Evolutionary conservation across 2,888 invertebrate genomes (phyloP), one percentile per base, ranked within the genome.

Genomic region (Drosophila subsilvestris): DNA sequence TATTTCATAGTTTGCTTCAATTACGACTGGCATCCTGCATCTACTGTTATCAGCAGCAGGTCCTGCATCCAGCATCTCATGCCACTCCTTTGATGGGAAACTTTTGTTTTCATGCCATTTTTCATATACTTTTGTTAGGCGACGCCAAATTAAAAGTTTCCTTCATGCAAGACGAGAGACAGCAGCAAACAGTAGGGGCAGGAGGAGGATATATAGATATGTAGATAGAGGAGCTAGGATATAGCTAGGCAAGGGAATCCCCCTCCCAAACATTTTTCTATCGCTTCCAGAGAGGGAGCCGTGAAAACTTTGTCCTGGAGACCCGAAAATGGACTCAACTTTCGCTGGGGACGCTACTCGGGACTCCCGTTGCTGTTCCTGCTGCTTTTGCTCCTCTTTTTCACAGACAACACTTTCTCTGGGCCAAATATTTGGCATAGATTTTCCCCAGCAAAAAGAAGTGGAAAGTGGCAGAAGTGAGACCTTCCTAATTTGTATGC

Each of bases 401-500:
- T 22, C 32, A 54, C 71, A 72, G 67, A 69, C 86, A 83, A 83
- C 88, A 88, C 88, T 83, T 86, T 80, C 83, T 62, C 78, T 59
- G 72, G 63, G 29, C 37, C 62, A 88, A 83, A 83, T 88, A 83
- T 86, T 86, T 83, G 73, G 69, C 69, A 83, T 83, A 75, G 60
- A 80, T 77, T 69, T 53, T 22, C 65, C 47, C 20, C 4, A 29
- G 29, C n/a, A 9, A 8, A 27, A 43, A 14, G 18, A 18, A 14
- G 6, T 1, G 29, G 37, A 29, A 42, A 48, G 20, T 54, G 27
- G 18, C 60, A 45, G 60, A 29, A 37, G 17, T 27, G 50, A 69
- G 59, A 63, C 59, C 74, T 79, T 75, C 82, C 88, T 81, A 86
- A 85, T 86, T 85, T 81, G 87, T 81, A 66, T 76, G 65, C 73